These are phyloP conservation scores for Tachypleus tridentatus DNA, from an alignment of 1,140 invertebrate species.

Conservation along the genomic window DNA sequence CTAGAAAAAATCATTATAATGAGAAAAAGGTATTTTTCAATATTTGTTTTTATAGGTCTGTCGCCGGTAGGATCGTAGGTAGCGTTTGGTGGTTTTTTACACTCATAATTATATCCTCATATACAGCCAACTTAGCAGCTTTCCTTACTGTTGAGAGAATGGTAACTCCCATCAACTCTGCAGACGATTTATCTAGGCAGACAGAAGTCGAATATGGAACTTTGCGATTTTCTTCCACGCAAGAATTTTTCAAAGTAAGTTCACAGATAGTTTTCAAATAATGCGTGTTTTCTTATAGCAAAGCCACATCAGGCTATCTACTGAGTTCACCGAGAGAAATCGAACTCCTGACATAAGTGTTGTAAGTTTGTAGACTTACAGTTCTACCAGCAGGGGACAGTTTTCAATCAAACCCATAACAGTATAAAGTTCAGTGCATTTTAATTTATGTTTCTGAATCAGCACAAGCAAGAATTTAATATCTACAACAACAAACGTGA, in stretches of 20 bases:
- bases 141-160: slow-evolving; percentile 91
- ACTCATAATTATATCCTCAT: slow-evolving; percentile 93
- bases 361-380: too few relatives aligned
- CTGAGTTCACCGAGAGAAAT: too few relatives aligned
- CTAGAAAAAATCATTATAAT: too few relatives aligned
- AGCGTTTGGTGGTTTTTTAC: slow-evolving; percentile 99
- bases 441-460: too few relatives aligned
- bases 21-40: background rate
- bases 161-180: slow-evolving; percentile 85
- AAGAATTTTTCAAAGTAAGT: slow-evolving; percentile 79
- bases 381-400: too few relatives aligned
- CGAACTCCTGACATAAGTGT: too few relatives aligned
- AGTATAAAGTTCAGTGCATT: too few relatives aligned
- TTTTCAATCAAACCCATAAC: too few relatives aligned
- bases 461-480: too few relatives aligned
- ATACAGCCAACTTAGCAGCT: slow-evolving; percentile 94
- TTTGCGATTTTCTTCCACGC: slow-evolving; percentile 69
- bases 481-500: too few relatives aligned
- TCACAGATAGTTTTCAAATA: background rate
- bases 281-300: background rate
- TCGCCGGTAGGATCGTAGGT: slow-evolving; percentile 87
- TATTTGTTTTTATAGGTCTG: slow-evolving; percentile 46
- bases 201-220: slow-evolving; percentile 94
- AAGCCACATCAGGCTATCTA: too few relatives aligned
- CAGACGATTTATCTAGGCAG: slow-evolving; percentile 84